A percentile compares a stretch with the other conserved stretches of the same genome.
Conservation (phyloP, 2,797 vertebrate genomes). For the Galago senegalensis region DNA sequence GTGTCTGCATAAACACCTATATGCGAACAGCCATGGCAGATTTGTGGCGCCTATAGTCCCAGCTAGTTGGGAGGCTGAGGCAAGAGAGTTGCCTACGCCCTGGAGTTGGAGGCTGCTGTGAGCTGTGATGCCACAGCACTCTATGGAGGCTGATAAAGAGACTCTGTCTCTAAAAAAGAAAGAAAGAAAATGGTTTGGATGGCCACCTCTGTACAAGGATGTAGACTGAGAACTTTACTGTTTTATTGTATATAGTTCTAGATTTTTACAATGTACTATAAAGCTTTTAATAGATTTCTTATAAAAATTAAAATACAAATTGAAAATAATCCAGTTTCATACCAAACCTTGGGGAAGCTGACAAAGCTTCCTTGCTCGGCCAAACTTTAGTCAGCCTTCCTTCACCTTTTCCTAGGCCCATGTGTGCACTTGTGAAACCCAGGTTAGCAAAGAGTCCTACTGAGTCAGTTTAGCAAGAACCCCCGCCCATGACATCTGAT, state of each 20-base stretch:
- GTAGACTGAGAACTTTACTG: neutral
- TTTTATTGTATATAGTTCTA: neutral
- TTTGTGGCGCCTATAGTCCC: too few relatives aligned
- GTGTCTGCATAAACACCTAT: slow-evolving; percentile 9
- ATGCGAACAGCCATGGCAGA: neutral
- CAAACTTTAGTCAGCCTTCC: neutral
- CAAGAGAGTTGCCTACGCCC: too few relatives aligned
- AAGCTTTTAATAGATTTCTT: neutral
- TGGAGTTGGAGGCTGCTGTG: too few relatives aligned
- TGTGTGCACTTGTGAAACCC: neutral
- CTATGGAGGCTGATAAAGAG: too few relatives aligned
- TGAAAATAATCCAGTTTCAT: neutral
- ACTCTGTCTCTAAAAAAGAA: too few relatives aligned
- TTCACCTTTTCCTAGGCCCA: neutral
- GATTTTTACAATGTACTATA: neutral
- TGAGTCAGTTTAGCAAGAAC: neutral
- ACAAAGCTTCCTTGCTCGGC: neutral
- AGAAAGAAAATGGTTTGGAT: neutral
- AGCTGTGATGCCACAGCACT: too few relatives aligned
- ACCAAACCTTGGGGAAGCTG: neutral
- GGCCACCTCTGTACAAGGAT: neutral
- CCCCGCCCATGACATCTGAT: neutral
- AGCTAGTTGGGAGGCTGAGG: too few relatives aligned
- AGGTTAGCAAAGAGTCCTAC: neutral
- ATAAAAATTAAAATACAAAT: neutral